Conservation (phyloP, 1,140 invertebrate genomes). For the Zeugodacus cucurbitae region DNA sequence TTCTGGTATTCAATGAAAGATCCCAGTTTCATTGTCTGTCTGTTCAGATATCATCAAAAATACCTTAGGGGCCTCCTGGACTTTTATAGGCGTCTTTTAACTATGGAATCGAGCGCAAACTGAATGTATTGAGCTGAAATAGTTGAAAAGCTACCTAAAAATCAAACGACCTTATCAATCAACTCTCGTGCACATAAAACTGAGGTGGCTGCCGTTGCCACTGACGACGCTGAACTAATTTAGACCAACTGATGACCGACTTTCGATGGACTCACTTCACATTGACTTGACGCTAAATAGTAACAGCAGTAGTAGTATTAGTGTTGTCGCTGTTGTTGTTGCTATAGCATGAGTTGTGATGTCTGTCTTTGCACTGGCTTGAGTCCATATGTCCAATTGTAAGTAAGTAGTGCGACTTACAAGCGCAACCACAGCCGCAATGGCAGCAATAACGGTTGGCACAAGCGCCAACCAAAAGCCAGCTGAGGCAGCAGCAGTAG, state of each 20-base stretch:
- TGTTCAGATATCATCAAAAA: too few species aligned
- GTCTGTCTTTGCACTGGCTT: too few species aligned
- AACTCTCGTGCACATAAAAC: not conserved
- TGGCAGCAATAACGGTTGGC: not conserved
- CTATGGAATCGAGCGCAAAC: too few species aligned
- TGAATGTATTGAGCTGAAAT: too few species aligned
- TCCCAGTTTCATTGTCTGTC: too few species aligned
- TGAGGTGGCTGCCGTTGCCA: not conserved
- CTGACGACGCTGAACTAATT: not conserved
- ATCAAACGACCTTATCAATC: too few species aligned
- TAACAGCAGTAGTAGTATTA: not conserved
- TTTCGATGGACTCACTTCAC: not conserved
- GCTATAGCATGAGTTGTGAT: too few species aligned
- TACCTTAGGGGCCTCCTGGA: too few species aligned
- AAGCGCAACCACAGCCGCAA: not conserved
- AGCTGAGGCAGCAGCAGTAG: not conserved
- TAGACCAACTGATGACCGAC: conserved; percentile 20
- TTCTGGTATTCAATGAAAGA: too few species aligned
- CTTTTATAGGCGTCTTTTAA: too few species aligned
- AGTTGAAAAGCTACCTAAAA: too few species aligned
- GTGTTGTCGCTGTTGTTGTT: not conserved
- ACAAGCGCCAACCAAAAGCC: not conserved
- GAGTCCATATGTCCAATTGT: not conserved
- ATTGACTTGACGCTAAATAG: not conserved
- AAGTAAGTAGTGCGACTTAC: not conserved